Conservation (phyloP, 2,113 vertebrate genomes). For the Terrapene triunguis region DNA sequence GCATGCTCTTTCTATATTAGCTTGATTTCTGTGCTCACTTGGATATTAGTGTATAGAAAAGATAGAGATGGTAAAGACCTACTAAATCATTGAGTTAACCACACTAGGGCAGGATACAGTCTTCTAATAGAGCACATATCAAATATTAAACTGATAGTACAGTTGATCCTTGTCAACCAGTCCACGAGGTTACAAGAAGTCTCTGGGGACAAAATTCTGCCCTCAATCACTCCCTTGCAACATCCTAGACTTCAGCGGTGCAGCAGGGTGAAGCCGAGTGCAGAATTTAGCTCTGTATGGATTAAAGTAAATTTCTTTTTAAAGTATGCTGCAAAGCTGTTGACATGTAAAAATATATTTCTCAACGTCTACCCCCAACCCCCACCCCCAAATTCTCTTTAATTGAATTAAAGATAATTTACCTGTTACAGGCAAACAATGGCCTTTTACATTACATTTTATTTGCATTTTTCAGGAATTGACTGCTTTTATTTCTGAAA, state of each 20-base stretch:
- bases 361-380: fast-evolving
- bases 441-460: fast-evolving
- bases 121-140: background rate
- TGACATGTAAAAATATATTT: background rate
- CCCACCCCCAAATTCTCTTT: background rate
- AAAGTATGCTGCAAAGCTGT: background rate
- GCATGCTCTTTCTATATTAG: background rate
- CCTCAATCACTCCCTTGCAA: background rate
- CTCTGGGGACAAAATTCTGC: background rate
- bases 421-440: background rate
- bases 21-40: background rate
- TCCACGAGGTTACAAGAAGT: background rate
- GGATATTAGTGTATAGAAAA: background rate
- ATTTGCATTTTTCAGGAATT: background rate
- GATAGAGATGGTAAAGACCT: background rate
- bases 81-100: background rate
- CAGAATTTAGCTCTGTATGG: background rate
- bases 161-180: background rate
- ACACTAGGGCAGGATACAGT: background rate
- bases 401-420: background rate
- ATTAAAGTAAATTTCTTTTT: background rate
- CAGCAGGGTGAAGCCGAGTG: fast-evolving
- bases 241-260: background rate
- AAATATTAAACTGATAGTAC: background rate
- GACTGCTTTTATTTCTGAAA: background rate